phyloP scores from a whole-genome alignment of 2,113 vertebrate genomes.

The Rynchops niger region DNA sequence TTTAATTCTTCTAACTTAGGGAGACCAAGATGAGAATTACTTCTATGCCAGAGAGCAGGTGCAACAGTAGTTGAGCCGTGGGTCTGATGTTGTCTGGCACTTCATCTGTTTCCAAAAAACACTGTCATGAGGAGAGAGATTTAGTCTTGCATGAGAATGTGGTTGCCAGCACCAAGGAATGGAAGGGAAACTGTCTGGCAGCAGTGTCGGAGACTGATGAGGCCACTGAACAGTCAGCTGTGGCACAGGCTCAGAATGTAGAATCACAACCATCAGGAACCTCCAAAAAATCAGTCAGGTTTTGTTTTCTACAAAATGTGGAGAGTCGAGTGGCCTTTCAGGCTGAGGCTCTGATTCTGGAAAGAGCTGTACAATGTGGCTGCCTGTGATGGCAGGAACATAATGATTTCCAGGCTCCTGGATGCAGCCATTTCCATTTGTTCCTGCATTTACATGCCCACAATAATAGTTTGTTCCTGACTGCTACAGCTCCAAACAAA shows the following conservation, averaged over 20 bases:
- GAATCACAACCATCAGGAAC: background rate
- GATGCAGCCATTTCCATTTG: conserved; percentile 12
- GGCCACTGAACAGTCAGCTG: background rate
- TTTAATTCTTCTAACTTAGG: background rate
- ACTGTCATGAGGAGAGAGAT: background rate
- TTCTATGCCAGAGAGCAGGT: background rate
- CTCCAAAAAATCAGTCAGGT: background rate
- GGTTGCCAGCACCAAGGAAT: background rate
- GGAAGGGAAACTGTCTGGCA: background rate
- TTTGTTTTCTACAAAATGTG: background rate
- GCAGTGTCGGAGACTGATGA: background rate
- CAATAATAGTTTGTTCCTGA: background rate
- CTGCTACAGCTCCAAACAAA: background rate
- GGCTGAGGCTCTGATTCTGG: background rate
- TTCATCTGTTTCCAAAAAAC: background rate
- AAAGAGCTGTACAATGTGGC: background rate
- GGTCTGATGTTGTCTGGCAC: background rate
- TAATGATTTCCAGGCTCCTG: conserved; percentile 41
- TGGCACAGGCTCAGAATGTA: background rate
- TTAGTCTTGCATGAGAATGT: background rate
- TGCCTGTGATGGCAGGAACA: background rate
- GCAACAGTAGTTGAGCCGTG: background rate
- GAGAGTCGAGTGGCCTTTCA: background rate
- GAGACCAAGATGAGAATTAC: background rate
- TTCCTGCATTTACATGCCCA: conserved; percentile 8